phyloP scores from a whole-genome alignment of 2,888 invertebrate genomes.

The Seladonia tumulorum region DNA sequence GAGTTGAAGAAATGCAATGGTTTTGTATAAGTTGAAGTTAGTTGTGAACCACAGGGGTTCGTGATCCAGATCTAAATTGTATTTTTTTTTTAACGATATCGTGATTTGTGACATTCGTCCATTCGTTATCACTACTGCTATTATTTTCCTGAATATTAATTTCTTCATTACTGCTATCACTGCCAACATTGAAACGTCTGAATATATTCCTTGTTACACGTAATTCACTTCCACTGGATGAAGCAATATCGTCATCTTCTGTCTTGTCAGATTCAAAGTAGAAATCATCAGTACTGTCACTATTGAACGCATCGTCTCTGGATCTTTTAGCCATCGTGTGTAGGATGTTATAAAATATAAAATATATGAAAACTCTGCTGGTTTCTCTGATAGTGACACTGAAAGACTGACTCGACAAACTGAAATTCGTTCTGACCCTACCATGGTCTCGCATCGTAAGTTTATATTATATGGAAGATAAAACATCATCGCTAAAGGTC shows the following conservation, averaged over 20 bases:
- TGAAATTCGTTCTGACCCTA: too few species aligned
- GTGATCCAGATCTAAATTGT: conserved; percentile 50
- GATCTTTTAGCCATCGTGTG: conserved; percentile 54
- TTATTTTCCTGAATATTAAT: conserved; percentile 42
- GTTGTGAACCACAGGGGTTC: conserved; percentile 48
- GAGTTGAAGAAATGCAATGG: conserved; percentile 46
- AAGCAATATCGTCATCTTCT: not conserved
- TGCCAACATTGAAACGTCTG: conserved; percentile 8
- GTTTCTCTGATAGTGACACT: conserved; percentile 52
- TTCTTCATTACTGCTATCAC: conserved; percentile 46
- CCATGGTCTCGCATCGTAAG: too few species aligned
- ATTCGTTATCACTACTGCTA: conserved; percentile 40
- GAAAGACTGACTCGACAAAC: conserved; percentile 55
- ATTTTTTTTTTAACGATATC: conserved; percentile 51
- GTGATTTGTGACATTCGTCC: conserved; percentile 48
- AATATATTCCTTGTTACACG: not conserved
- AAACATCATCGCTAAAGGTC: too few species aligned
- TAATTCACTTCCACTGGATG: not conserved
- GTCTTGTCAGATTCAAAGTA: not conserved
- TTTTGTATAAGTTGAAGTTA: conserved; percentile 43
- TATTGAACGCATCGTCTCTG: conserved; percentile 15
- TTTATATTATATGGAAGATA: too few species aligned
- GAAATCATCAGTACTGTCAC: not conserved
- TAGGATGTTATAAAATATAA: conserved; percentile 53
- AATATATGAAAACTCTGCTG: conserved; percentile 44